Evolutionary conservation across 2,113 vertebrate genomes (phyloP), one percentile per base, ranked within the genome.

Genomic region (Chamaetylas fuelleborni): DNA sequence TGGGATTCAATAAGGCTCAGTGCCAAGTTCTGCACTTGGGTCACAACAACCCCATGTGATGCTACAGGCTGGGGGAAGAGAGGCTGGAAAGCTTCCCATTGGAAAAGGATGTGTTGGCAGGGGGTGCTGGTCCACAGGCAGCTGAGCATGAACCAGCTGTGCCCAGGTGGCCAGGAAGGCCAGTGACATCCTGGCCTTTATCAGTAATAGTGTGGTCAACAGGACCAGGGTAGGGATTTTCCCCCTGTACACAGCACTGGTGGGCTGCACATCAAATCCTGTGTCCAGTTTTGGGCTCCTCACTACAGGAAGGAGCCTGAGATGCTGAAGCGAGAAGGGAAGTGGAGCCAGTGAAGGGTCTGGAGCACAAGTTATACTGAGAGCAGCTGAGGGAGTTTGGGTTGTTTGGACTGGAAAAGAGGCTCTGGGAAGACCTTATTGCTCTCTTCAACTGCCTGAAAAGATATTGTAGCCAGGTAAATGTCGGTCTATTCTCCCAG

Each of bases 21-120:
- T 64, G 4, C 14, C 0, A 0, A n/a, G 26, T 47, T 8, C n/a
- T 29, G 25, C 19, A 14, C 19, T 33, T 57, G 7, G 13, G 16
- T 8, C 71, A 45, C 29, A 73, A 61, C 24, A 61, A 51, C 3
- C 6, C 18, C 14, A 18, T 43, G 13, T 14, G 64, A 6, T 0
- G 1, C 17, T 72, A n/a, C 19, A 57, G 9, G 7, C 8, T 29
- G 14, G 22, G 20, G 12, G 19, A 40, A 40, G 8, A 51, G 15
- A 9, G 25, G 4, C 14, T 61, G 33, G 11, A 73, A 53, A 64
- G 18, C 9, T 43, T 9, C 2, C 13, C 2, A 7, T 3, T 28
- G 26, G 47, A 67, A 54, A 61, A 66, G 3, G 23, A 19, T 18
- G 3, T 31, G 25, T 24, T 51, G 65, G 9, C 16, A 17, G 4